Conservation (phyloP, 2,113 vertebrate genomes). For the Apeltes quadracus region DNA sequence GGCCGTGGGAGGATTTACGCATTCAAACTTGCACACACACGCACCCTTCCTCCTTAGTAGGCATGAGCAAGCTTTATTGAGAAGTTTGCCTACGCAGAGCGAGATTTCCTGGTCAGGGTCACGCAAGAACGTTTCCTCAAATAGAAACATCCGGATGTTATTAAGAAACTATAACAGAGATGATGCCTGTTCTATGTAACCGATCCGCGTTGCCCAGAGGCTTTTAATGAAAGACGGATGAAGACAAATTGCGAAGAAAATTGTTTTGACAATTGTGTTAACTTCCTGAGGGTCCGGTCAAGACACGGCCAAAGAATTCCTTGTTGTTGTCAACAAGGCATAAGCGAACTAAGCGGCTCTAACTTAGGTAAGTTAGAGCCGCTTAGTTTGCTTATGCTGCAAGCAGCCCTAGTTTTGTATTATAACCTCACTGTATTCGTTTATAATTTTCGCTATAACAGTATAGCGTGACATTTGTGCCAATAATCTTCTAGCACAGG, state of each 20-base stretch:
- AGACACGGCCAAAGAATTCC: conserved; percentile 13
- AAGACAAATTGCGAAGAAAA: neutral
- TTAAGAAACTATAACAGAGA: neutral
- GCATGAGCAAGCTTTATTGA: conserved; percentile 13
- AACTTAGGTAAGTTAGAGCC: too few relatives aligned
- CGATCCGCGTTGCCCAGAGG: neutral
- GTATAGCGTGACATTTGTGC: too few relatives aligned
- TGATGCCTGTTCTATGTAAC: neutral
- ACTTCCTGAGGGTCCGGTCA: conserved; percentile 11
- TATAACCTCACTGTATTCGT: too few relatives aligned
- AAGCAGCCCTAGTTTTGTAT: too few relatives aligned
- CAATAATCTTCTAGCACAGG: too few relatives aligned
- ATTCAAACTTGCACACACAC: neutral
- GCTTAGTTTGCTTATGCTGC: too few relatives aligned
- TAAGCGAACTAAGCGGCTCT: too few relatives aligned
- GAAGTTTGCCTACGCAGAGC: conserved; percentile 22
- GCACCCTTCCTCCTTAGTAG: conserved; percentile 7
- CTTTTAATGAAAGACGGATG: neutral
- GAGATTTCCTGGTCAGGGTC: conserved; percentile 11
- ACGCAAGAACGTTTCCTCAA: neutral
- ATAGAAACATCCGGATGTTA: conserved; percentile 6
- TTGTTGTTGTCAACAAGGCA: conserved; percentile 32
- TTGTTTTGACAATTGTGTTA: neutral
- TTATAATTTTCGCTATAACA: too few relatives aligned
- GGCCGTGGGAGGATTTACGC: conserved; percentile 41